Evolutionary conservation across 2,888 invertebrate species (phyloP).

Genomic region (Leptarthrus brevirostris): DNA sequence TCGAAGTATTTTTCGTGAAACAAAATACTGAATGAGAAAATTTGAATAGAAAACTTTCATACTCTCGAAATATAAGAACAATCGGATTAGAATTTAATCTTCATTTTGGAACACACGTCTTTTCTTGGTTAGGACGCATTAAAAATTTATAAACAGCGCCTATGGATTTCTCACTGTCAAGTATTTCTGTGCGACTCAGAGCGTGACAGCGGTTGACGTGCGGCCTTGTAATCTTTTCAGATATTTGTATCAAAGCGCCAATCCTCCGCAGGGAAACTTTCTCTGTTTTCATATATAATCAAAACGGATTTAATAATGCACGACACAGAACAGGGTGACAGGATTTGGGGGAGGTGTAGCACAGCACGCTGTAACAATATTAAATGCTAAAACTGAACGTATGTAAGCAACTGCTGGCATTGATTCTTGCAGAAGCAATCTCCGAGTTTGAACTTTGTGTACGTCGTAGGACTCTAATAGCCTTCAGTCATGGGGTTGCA

Average conservation of each 20-base stretch:
- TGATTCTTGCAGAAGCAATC: neutral
- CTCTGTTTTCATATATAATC: neutral
- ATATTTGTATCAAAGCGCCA: neutral
- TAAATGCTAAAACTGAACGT: neutral
- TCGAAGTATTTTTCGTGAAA: too few species aligned
- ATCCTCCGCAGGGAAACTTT: neutral
- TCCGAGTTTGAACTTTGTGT: neutral
- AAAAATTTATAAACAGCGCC: too few species aligned
- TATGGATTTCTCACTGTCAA: too few species aligned
- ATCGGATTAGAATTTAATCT: too few species aligned
- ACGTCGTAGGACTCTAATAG: neutral
- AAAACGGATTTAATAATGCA: slow-evolving; percentile 17
- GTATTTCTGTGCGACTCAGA: too few species aligned
- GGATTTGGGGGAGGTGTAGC: neutral
- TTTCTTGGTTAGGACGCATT: too few species aligned
- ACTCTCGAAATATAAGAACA: too few species aligned
- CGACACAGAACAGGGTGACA: neutral
- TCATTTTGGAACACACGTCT: too few species aligned
- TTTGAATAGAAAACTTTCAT: too few species aligned
- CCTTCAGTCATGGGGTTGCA: neutral
- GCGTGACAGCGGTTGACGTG: too few species aligned
- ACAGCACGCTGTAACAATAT: neutral
- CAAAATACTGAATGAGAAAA: too few species aligned
- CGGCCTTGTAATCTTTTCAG: neutral
- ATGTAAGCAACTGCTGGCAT: neutral